Evolutionary conservation across 35 echinoderm and acorn worm species (phyloP).

Genomic region (Ophiothrix spiculata): DNA sequence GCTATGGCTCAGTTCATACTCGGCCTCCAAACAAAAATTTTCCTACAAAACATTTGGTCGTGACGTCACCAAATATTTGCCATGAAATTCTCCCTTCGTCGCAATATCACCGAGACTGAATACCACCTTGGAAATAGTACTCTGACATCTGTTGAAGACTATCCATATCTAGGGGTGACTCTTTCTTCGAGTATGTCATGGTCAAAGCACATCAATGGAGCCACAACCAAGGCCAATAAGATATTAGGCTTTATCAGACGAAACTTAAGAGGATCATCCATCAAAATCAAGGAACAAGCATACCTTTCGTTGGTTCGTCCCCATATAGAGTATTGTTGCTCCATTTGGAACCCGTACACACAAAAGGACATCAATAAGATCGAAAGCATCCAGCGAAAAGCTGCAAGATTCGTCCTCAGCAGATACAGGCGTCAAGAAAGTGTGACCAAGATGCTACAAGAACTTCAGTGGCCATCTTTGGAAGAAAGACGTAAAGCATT

Average conservation of each 20-base stretch:
- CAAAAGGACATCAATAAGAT: no score
- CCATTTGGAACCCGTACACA: conserved; percentile 37
- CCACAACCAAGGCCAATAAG: conserved; percentile 23
- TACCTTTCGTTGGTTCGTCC: conserved; percentile 26
- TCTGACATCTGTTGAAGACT: neutral
- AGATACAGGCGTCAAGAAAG: no score
- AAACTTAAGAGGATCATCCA: conserved; percentile 2
- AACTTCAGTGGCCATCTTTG: no score
- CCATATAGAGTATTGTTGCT: conserved; percentile 36
- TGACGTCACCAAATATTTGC: no score
- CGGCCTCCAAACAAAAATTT: no score
- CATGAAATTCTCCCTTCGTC: conserved; percentile 13
- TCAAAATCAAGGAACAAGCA: conserved; percentile 4
- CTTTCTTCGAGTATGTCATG: conserved; percentile 15
- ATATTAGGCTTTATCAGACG: conserved; percentile 33
- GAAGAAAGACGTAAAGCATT: no score
- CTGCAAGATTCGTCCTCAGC: no score
- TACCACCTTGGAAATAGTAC: neutral
- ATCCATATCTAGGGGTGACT: conserved; percentile 26
- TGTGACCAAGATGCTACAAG: no score
- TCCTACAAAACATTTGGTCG: no score
- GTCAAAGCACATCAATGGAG: neutral
- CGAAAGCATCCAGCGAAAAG: no score
- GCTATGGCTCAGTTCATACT: no score
- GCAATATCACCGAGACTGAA: neutral